Percentiles rank a stretch among this genome's conserved stretches.
Conservation (phyloP, 2,888 invertebrate genomes). For the Empis stercorea region DNA sequence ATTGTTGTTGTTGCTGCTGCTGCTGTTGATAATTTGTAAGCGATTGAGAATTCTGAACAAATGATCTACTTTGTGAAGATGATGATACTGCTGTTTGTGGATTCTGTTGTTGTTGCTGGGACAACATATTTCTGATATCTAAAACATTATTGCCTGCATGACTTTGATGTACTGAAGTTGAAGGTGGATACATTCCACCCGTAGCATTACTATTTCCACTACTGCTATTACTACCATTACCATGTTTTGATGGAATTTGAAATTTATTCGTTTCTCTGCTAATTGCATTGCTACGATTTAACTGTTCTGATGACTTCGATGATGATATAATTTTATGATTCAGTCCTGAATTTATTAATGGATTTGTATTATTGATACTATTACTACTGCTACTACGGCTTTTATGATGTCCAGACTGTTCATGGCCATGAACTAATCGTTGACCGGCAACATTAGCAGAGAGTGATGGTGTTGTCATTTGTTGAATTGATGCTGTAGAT, state of each 20-base stretch:
- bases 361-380: not conserved
- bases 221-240: conserved; percentile 2
- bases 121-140: no score
- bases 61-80: not conserved
- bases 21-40: no score
- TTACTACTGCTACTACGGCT: not conserved
- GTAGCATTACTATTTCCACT: not conserved
- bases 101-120: not conserved
- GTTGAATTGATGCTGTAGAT: not conserved
- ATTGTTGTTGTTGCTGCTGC: no score
- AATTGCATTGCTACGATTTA: not conserved
- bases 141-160: no score
- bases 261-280: no score
- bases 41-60: no score
- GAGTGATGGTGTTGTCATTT: not conserved
- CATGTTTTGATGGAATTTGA: no score
- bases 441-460: not conserved
- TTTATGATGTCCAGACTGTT: not conserved
- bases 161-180: no score
- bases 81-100: not conserved
- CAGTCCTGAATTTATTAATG: not conserved
- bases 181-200: no score
- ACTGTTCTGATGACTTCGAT: not conserved
- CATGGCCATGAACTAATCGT: not conserved
- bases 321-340: conserved; percentile 1